phyloP scores from a whole-genome alignment of 2,113 vertebrate genomes.

The Syngnathus floridae region DNA sequence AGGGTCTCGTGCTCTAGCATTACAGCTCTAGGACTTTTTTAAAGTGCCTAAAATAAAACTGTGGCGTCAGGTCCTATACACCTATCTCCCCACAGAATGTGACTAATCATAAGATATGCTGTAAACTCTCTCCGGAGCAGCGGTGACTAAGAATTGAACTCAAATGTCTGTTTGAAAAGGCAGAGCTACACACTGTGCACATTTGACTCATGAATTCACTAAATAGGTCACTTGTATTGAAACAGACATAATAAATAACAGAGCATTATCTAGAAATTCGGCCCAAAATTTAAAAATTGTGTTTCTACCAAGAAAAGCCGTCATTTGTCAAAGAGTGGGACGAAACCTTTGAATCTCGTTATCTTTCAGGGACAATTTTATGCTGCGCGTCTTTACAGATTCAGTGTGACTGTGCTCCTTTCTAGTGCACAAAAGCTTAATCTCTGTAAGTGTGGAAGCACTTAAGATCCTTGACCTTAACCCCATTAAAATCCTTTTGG shows the following conservation, averaged over 20 bases:
- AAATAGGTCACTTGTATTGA: not conserved
- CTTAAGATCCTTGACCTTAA: not conserved
- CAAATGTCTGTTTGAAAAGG: not conserved
- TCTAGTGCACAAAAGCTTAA: not conserved
- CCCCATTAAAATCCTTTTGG: not conserved
- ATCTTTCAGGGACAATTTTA: not conserved
- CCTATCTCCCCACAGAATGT: conserved; percentile 37
- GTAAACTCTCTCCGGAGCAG: conserved; percentile 14
- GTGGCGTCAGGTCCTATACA: conserved; percentile 31
- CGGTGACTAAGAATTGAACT: not conserved
- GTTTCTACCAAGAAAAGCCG: not conserved
- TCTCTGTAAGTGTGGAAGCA: not conserved
- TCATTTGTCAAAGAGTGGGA: not conserved
- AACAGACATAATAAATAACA: not conserved
- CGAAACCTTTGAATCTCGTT: not conserved
- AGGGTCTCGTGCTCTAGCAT: too few relatives aligned
- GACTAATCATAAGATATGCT: conserved; percentile 34
- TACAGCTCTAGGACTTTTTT: conserved; percentile 14
- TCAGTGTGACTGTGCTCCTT: not conserved
- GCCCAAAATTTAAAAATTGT: not conserved
- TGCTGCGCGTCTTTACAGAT: not conserved
- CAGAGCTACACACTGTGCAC: not conserved
- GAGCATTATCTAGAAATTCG: too few relatives aligned
- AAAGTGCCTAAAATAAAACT: conserved; percentile 37
- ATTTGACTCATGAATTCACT: not conserved